phyloP scores from a whole-genome alignment of 2,113 vertebrate genomes.

The Sapayoa aenigma region DNA sequence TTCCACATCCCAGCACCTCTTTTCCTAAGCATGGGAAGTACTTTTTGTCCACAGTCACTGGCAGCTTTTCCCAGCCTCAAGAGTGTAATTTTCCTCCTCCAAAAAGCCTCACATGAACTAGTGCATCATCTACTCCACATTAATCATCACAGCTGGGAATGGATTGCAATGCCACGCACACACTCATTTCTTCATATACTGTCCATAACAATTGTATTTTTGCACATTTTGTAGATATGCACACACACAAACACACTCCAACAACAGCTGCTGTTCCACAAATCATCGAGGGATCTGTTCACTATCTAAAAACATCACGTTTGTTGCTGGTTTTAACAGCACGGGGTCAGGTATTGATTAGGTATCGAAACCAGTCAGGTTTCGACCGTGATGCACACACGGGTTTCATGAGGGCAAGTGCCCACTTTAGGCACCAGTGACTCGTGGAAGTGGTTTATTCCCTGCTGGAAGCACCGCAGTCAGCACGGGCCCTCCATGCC shows the following conservation, averaged over 20 bases:
- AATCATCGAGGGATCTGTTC: background rate
- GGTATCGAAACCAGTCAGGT: no score
- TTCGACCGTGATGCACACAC: no score
- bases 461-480: background rate
- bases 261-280: background rate
- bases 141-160: slow-evolving; percentile 41
- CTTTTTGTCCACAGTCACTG: background rate
- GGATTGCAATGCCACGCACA: background rate
- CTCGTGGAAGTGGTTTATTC: background rate
- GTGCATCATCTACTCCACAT: slow-evolving; percentile 4
- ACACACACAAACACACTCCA: background rate
- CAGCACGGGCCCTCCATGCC: background rate
- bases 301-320: background rate
- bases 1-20: background rate
- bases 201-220: background rate
- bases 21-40: background rate
- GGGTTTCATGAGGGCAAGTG: background rate
- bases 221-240: background rate
- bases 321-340: background rate
- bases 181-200: background rate
- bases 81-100: slow-evolving; percentile 44
- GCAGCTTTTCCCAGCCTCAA: background rate
- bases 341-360: no score
- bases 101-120: slow-evolving; percentile 23
- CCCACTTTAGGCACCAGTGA: background rate